Evolutionary conservation across 2,797 vertebrate species (phyloP), one percentile per base, ranked within the genome.

Genomic region (Perodicticus potto): DNA sequence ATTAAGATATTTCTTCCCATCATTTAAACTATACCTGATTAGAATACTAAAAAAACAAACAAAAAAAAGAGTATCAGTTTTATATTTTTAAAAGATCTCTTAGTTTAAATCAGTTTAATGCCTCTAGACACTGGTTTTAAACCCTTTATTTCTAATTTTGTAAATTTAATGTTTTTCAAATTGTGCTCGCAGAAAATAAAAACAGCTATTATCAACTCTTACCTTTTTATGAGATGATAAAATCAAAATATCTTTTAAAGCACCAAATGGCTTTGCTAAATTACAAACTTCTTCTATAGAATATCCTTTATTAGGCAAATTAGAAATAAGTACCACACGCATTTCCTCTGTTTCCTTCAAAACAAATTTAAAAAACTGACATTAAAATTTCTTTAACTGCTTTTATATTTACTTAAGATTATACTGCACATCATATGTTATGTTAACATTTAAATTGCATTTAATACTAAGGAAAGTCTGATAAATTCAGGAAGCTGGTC

Each of bases 161-260:
- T 85, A 6, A 93, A 89, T 34, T 83, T 76, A 96, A 5, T 84
- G 12, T 82, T 96, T 90, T 93, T 85, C 57, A 91, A 96, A 95
- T 85, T 69, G 20, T 72, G 23, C 16, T 73, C 78, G 9, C 1
- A 81, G 22, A 93, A 34, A 93, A 89, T 12, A 94, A 40, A 25
- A 95, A 89, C 3, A 95, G 78, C 37, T 85, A 91, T 78, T 86
- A 93, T 59, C 85, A 94, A 97, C 40, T 90, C 94, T 94, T 96
- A 99, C 99, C 99, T 99, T 99, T 92, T 98, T 98, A 0, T 99
- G 98, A 53, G 98, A 98, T 45, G 98, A 94, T 2, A 99, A 97
- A 89, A 99, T 55, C 72, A 99, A 98, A 93, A 99, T 88, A 95
- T 99, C 98, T 70, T 97, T 98, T 19, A 98, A 78, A 13, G 98